Conservation (phyloP, 92 coral and sea anemone genomes). For the Bergia sp. region DNA sequence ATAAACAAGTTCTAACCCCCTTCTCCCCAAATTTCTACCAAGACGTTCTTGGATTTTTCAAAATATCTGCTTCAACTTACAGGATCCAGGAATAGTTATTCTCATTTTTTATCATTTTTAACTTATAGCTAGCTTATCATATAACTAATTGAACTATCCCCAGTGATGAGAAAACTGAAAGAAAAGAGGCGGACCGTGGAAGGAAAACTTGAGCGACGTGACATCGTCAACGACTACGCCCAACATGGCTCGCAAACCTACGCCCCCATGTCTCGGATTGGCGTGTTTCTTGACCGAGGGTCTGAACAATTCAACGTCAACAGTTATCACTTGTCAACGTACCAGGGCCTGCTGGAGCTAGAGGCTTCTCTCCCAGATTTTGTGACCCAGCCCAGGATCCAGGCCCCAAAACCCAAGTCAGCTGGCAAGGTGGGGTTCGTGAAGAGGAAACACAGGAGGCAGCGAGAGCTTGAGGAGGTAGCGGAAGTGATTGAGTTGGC, state of each 20-base stretch:
- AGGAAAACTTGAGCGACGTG: conserved; percentile 96
- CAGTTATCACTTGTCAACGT: conserved; percentile 85
- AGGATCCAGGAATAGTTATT: no score
- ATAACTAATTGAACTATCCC: neutral
- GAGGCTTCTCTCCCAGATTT: conserved; percentile 98
- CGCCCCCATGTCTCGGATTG: conserved; percentile 99
- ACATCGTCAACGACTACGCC: conserved; percentile 90
- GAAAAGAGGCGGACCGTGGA: conserved; percentile 91
- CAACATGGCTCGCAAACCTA: conserved; percentile 85
- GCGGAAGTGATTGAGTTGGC: conserved; percentile 87
- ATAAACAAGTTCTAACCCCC: no score
- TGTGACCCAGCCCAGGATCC: conserved; percentile 94
- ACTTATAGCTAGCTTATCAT: neutral
- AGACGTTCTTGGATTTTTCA: no score
- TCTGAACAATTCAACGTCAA: conserved; percentile 95
- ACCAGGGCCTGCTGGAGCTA: conserved; percentile 91
- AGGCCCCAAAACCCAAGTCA: conserved; percentile 98
- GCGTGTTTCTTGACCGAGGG: conserved; percentile 97
- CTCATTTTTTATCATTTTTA: no score
- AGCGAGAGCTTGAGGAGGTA: conserved; percentile 93
- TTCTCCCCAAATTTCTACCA: no score
- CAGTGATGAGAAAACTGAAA: conserved; percentile 90
- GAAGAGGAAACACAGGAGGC: conserved; percentile 91
- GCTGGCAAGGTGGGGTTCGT: conserved; percentile 87
- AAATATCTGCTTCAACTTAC: no score